Base-by-base conservation (phyloP, 2,888 invertebrate species). In the Flexamia atlantica region DNA sequence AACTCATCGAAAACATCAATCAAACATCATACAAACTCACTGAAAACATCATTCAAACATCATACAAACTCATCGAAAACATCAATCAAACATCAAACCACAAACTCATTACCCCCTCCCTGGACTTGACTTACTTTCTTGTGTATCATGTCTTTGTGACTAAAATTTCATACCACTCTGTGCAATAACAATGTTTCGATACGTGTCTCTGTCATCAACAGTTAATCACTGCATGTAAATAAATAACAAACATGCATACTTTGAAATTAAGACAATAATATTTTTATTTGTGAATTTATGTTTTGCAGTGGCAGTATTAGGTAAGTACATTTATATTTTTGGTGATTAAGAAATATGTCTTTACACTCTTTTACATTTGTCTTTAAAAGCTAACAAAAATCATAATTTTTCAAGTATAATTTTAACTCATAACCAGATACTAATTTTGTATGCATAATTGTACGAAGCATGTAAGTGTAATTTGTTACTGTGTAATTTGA, bases 61-160 rank as follows among this genome's bases (percentile, higher is more conserved):
- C n/a, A n/a, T n/a, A n/a, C n/a, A n/a, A n/a, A n/a, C n/a, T n/a
- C n/a, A n/a, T n/a, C n/a, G n/a, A n/a, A n/a, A n/a, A n/a, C n/a
- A n/a, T n/a, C n/a, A n/a, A n/a, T n/a, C n/a, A n/a, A n/a, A n/a
- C n/a, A n/a, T n/a, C n/a, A n/a, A n/a, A n/a, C n/a, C n/a, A n/a
- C 23, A 23, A 57, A 57, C 64, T 53, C 23, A 57, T 25, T 23
- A 46, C 46, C 12, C 46, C 14, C 53, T 20, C 23, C 53, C 53
- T 23, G 20, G 23, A 53, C 53, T 23, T 23, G 64, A 64, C 64
- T 23, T 17, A 23, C 23, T 30, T 64, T 30, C 30, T 9, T 64
- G 64, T 28, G 57, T 57, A 23, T 25, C 57, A 57, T 64, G 64
- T 64, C 28, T 64, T 25, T 64, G 64, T 30, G 64, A 64, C 64